Evolutionary conservation across 2,888 invertebrate species (phyloP).

Genomic region (Ichneumoninae sp.): DNA sequence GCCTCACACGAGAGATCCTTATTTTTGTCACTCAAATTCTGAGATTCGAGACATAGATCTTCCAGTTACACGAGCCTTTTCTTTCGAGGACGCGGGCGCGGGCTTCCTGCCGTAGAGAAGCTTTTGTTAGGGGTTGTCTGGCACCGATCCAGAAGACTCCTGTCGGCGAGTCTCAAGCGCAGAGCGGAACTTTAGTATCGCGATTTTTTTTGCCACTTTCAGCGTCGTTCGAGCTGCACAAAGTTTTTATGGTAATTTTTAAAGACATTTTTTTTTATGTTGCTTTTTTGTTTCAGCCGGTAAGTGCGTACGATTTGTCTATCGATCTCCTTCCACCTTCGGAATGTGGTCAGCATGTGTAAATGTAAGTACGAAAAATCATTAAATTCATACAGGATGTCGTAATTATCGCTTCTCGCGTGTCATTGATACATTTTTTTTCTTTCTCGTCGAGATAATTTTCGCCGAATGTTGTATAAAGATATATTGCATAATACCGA

Average conservation of each 20-base stretch:
- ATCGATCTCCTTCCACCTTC: conserved; percentile 30
- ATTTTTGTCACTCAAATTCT: conserved; percentile 11
- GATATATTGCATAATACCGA: conserved; percentile 39
- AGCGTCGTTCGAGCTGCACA: not conserved
- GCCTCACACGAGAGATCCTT: not conserved
- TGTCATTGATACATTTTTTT: conserved; percentile 29
- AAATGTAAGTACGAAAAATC: conserved; percentile 52
- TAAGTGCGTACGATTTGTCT: conserved; percentile 72
- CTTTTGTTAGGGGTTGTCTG: conserved; percentile 27
- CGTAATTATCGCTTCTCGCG: conserved; percentile 40
- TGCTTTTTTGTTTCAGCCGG: conserved; percentile 80
- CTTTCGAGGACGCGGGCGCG: not conserved
- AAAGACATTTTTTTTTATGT: conserved; percentile 23
- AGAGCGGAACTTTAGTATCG: conserved; percentile 11
- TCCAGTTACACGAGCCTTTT: conserved; percentile 7
- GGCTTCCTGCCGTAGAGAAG: not conserved
- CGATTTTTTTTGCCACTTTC: not conserved
- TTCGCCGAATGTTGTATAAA: conserved; percentile 19
- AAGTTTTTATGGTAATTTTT: conserved; percentile 2
- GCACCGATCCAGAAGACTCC: conserved; percentile 34
- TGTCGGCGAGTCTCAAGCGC: conserved; percentile 1
- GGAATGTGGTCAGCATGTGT: conserved; percentile 3
- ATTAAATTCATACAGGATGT: conserved; percentile 34
- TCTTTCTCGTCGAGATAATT: not conserved
- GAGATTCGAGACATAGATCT: conserved; percentile 11